Percentiles rank a stretch among this genome's conserved stretches.
These are phyloP conservation scores for Xestia c-nigrum DNA, from an alignment of 2,888 invertebrate genomes.

Conservation along the genomic window DNA sequence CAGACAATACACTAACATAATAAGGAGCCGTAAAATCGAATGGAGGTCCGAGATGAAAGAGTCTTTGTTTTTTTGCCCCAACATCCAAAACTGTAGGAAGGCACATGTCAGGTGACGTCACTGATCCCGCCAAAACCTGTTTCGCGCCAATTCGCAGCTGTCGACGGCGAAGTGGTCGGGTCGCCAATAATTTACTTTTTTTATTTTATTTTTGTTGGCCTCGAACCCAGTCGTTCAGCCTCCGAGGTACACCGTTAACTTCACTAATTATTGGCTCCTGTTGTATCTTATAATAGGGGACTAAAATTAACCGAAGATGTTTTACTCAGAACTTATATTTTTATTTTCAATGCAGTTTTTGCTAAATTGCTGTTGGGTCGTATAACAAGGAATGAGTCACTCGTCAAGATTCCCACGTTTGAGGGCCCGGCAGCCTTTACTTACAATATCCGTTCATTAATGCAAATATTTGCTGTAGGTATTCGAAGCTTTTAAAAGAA, in stretches of 20 bases:
- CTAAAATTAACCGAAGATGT: conserved; percentile 56
- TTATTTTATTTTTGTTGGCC: conserved; percentile 75
- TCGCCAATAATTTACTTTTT: conserved; percentile 80
- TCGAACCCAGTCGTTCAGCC: conserved; percentile 78
- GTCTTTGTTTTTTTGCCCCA: conserved; percentile 79
- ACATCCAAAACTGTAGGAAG: conserved; percentile 79
- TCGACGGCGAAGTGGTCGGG: conserved; percentile 82
- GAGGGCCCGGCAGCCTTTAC: conserved; percentile 58
- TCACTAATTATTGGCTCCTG: conserved; percentile 73
- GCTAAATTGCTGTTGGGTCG: conserved; percentile 54
- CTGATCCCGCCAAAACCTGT: conserved; percentile 85
- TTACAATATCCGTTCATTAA: conserved; percentile 65
- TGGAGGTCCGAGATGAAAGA: conserved; percentile 76
- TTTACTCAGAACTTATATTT: conserved; percentile 26
- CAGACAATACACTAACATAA: conserved; percentile 62
- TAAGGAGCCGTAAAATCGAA: conserved; percentile 81
- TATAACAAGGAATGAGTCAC: conserved; percentile 61
- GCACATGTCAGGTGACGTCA: conserved; percentile 88
- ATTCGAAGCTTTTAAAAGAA: conserved; percentile 48
- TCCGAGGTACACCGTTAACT: conserved; percentile 86
- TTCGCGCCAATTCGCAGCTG: conserved; percentile 90
- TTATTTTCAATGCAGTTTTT: conserved; percentile 53
- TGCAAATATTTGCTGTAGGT: conserved; percentile 58
- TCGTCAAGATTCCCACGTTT: conserved; percentile 69
- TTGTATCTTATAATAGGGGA: conserved; percentile 60